Evolutionary conservation across 2,113 vertebrate species (phyloP).

Genomic region (Hydropotes inermis): DNA sequence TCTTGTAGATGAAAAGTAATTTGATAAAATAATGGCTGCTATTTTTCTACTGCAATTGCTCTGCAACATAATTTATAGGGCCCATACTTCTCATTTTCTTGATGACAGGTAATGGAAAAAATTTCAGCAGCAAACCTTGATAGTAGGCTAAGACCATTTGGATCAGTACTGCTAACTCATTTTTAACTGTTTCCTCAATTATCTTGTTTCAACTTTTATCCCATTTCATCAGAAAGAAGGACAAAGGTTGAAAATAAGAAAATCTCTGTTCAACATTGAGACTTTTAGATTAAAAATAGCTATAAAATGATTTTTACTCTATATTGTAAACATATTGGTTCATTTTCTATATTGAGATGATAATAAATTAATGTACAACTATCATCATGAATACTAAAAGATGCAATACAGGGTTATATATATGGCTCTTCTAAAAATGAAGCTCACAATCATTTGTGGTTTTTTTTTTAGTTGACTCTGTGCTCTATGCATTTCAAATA

Average conservation of each 20-base stretch:
- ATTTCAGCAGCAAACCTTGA: constrained; percentile 34
- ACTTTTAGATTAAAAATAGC: constrained; percentile 26
- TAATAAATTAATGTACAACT: neutral
- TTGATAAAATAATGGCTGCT: constrained; percentile 65
- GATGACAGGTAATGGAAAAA: constrained; percentile 60
- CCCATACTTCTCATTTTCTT: constrained; percentile 11
- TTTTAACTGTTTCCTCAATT: constrained; percentile 60
- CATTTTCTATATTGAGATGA: neutral
- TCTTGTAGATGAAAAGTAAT: constrained; percentile 65
- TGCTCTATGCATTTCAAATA: neutral
- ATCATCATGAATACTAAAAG: constrained; percentile 35
- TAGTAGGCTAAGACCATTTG: constrained; percentile 17
- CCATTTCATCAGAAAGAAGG: constrained; percentile 50
- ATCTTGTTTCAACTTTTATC: constrained; percentile 32
- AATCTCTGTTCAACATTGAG: constrained; percentile 5
- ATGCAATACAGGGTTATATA: neutral
- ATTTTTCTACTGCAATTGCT: constrained; percentile 62
- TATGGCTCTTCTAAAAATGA: neutral
- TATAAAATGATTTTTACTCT: constrained; percentile 28
- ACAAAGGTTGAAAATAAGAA: neutral
- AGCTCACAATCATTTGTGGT: neutral
- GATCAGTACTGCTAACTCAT: constrained; percentile 28
- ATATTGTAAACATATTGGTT: neutral
- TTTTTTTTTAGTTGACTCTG: neutral
- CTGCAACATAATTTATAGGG: constrained; percentile 52